Evolutionary conservation across 2,888 invertebrate genomes (phyloP).

Genomic region (Drosophila imparisetae): DNA sequence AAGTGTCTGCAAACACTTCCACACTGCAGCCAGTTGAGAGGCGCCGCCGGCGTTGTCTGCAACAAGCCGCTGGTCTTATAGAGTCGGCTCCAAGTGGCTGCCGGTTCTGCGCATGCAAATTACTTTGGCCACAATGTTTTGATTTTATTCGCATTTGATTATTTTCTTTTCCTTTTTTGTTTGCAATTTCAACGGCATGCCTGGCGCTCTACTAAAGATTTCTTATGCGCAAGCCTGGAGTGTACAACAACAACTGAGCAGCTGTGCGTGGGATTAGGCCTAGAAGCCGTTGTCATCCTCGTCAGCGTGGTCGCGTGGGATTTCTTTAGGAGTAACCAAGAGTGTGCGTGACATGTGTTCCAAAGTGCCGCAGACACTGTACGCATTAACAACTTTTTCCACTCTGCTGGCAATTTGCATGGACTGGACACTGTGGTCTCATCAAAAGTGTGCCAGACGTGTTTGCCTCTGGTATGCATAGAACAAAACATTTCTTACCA

Average conservation of each 20-base stretch:
- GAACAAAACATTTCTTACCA: background rate
- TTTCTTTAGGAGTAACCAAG: conserved; percentile 20
- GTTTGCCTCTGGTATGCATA: background rate
- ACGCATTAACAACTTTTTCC: conserved; percentile 30
- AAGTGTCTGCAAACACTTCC: conserved; percentile 75
- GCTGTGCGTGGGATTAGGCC: conserved; percentile 55
- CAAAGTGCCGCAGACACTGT: conserved; percentile 39
- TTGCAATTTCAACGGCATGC: conserved; percentile 41
- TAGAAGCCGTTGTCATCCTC: conserved; percentile 12
- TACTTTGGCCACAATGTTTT: conserved; percentile 77
- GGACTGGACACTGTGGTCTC: conserved; percentile 6
- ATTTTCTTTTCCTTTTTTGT: conserved; percentile 43
- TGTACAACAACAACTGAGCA: conserved; percentile 4
- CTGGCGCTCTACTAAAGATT: conserved; percentile 49
- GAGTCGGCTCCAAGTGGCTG: conserved; percentile 50
- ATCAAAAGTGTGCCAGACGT: conserved; percentile 47
- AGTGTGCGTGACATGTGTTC: conserved; percentile 75
- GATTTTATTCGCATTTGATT: conserved; percentile 76
- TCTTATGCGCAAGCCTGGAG: conserved; percentile 11
- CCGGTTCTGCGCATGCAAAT: conserved; percentile 74
- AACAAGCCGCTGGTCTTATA: conserved; percentile 15
- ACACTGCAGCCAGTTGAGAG: conserved; percentile 53
- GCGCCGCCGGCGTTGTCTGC: conserved; percentile 66
- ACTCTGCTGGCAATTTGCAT: conserved; percentile 15
- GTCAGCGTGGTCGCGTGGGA: conserved; percentile 56